phyloP scores from a whole-genome alignment of 2,797 vertebrate species.

The Danio tinwini region DNA sequence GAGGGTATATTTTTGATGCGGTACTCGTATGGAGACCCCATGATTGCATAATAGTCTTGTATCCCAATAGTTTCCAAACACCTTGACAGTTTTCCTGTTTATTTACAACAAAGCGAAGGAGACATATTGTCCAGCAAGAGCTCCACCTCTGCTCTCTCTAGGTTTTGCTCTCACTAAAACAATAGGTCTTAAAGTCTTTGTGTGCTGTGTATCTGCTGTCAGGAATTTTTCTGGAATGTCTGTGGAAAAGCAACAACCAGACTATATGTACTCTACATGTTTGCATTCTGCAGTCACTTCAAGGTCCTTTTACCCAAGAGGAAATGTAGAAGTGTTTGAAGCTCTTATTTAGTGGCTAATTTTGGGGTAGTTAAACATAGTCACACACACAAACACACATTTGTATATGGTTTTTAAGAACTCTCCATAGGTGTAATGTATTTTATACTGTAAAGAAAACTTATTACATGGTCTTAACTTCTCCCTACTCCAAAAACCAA shows the following conservation, averaged over 20 bases:
- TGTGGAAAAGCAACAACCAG: constrained; percentile 1
- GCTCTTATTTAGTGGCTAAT: background rate
- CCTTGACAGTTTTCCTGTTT: constrained; percentile 80
- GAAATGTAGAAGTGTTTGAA: constrained; percentile 10
- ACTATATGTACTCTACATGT: background rate
- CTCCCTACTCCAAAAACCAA: no score
- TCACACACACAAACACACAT: background rate
- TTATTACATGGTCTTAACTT: no score
- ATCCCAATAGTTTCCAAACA: constrained; percentile 53
- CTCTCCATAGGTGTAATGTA: no score
- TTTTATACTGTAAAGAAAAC: no score
- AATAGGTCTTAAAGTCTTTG: constrained; percentile 49
- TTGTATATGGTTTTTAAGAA: no score
- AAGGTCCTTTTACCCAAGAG: background rate
- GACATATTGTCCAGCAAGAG: constrained; percentile 66
- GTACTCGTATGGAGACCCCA: background rate
- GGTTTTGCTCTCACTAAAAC: constrained; percentile 27
- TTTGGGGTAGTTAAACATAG: background rate
- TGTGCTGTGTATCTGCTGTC: constrained; percentile 39
- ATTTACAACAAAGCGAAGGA: constrained; percentile 68
- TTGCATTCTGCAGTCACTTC: constrained; percentile 13
- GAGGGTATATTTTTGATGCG: background rate
- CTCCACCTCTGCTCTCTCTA: constrained; percentile 13
- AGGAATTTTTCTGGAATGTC: constrained; percentile 46
- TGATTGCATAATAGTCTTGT: constrained; percentile 41